Conservation (phyloP, 2,113 vertebrate genomes). For the Stictonetta naevosa region DNA sequence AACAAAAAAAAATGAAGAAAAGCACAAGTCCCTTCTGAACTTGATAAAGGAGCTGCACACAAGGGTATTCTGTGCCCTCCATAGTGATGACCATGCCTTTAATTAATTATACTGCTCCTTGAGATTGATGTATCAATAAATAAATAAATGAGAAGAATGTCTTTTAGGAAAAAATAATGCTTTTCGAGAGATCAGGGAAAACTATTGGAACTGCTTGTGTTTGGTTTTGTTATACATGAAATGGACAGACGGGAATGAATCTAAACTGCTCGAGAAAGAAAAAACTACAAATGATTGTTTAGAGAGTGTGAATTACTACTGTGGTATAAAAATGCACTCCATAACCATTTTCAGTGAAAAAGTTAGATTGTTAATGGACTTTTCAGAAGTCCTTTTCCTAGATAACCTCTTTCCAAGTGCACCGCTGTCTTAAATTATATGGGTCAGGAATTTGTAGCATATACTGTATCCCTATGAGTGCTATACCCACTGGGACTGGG, state of each 20-base stretch:
- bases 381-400: not conserved
- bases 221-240: not conserved
- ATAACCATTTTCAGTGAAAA: fast-evolving
- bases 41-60: not conserved
- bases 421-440: not conserved
- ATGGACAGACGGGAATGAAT: not conserved
- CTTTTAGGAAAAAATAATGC: not conserved
- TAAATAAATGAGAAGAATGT: too few relatives aligned
- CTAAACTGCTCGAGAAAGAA: not conserved
- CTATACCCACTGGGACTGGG: not conserved
- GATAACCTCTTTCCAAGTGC: not conserved
- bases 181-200: not conserved
- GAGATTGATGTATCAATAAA: not conserved
- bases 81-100: not conserved
- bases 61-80: not conserved
- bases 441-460: not conserved
- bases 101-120: not conserved
- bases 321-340: not conserved
- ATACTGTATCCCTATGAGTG: not conserved
- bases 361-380: not conserved
- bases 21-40: not conserved
- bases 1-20: not conserved
- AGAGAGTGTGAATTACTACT: not conserved
- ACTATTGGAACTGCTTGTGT: not conserved
- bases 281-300: not conserved